These are phyloP conservation scores for Proteles cristata DNA, from an alignment of 2,113 vertebrate genomes.

Conservation along the genomic window DNA sequence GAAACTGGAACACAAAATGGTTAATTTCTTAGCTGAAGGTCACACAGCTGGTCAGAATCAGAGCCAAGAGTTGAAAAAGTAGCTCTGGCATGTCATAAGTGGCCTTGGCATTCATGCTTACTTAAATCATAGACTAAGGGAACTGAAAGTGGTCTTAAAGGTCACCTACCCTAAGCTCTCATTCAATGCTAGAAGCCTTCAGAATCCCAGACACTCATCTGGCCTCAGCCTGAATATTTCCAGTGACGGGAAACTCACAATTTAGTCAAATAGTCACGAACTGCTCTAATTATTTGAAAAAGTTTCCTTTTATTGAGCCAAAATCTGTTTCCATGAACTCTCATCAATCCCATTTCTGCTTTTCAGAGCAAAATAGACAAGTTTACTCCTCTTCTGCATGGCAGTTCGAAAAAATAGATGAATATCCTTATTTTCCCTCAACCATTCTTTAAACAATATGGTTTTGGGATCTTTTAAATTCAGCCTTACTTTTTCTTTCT, in stretches of 20 bases:
- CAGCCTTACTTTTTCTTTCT: neutral
- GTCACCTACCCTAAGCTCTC: neutral
- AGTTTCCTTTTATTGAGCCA: conserved; percentile 51
- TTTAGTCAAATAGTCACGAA: conserved; percentile 26
- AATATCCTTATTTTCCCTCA: neutral
- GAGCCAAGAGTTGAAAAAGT: conserved; percentile 66
- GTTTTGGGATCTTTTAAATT: neutral
- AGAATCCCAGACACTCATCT: neutral
- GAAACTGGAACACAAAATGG: conserved; percentile 6
- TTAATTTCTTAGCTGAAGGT: conserved; percentile 61
- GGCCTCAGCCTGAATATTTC: neutral
- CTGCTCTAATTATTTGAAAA: conserved; percentile 57
- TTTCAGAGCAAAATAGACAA: conserved; percentile 42
- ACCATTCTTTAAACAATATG: neutral
- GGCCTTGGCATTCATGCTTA: conserved; percentile 48
- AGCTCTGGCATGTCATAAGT: neutral
- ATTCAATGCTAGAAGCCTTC: neutral
- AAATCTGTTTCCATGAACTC: conserved; percentile 49
- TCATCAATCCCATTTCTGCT: conserved; percentile 30
- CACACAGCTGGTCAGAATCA: conserved; percentile 70
- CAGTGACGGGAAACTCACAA: conserved; percentile 41
- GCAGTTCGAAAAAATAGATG: neutral
- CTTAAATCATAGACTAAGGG: conserved; percentile 34
- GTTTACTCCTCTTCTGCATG: neutral
- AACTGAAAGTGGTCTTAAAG: neutral